A percentile compares a stretch with the other conserved stretches of the same genome.
Evolutionary conservation across 2,113 vertebrate species (phyloP).

Genomic region (Takifugu bimaculatus): DNA sequence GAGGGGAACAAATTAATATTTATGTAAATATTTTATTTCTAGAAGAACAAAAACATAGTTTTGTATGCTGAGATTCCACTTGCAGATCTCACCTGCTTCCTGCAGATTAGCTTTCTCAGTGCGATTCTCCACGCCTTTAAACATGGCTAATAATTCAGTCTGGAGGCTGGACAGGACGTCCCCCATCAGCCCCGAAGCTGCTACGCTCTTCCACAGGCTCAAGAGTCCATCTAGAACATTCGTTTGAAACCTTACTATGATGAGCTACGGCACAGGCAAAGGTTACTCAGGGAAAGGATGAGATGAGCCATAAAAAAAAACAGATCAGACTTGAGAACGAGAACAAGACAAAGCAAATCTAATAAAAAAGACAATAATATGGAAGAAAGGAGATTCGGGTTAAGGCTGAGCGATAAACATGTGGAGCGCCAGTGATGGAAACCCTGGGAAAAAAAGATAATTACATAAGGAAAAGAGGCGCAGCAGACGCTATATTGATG

Average conservation of each 20-base stretch:
- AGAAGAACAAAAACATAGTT: too few species aligned
- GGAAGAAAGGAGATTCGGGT: background rate
- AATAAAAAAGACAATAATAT: constrained; percentile 27
- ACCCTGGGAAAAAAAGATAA: constrained; percentile 3
- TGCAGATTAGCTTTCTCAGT: constrained; percentile 81
- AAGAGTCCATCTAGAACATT: constrained; percentile 79
- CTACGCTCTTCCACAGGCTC: constrained; percentile 89
- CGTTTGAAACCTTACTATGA: constrained; percentile 6
- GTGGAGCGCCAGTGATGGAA: constrained; percentile 9
- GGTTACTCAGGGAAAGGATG: background rate
- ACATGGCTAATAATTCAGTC: constrained; percentile 84
- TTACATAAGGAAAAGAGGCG: constrained; percentile 30
- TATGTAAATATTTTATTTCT: too few species aligned
- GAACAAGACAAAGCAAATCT: constrained; percentile 1
- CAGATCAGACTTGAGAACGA: background rate
- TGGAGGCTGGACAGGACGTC: constrained; percentile 90
- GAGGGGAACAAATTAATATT: too few species aligned
- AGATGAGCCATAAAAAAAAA: background rate
- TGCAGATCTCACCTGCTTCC: constrained; percentile 77
- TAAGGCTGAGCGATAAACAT: constrained; percentile 17
- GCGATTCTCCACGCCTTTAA: constrained; percentile 83
- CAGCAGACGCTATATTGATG: constrained; percentile 39
- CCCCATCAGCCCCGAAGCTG: constrained; percentile 88
- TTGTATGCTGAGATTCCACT: background rate
- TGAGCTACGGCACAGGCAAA: background rate